Percentiles rank a stretch among this genome's conserved stretches.
Evolutionary conservation across 2,888 invertebrate species (phyloP).

Genomic region (Bellardia bayeri): DNA sequence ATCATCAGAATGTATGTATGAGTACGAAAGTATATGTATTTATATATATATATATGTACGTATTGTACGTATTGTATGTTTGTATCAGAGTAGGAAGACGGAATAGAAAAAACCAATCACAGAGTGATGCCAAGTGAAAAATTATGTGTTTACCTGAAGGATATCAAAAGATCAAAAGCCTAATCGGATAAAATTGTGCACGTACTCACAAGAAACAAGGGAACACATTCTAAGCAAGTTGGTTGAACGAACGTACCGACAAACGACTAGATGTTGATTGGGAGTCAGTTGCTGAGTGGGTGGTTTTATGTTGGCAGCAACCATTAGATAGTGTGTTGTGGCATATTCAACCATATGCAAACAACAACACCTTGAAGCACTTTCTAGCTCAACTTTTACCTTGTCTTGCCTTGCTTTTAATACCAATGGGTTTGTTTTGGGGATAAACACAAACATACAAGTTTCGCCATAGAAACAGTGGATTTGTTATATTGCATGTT

Average conservation of each 20-base stretch:
- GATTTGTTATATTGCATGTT: slow-evolving; percentile 46
- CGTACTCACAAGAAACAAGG: slow-evolving; percentile 48
- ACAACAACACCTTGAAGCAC: slow-evolving; percentile 28
- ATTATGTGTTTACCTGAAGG: slow-evolving; percentile 74
- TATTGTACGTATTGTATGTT: background rate
- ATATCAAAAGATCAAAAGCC: slow-evolving; percentile 74
- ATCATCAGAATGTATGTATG: background rate
- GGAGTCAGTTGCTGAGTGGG: slow-evolving; percentile 10
- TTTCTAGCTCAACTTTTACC: slow-evolving; percentile 10
- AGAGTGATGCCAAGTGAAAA: slow-evolving; percentile 73
- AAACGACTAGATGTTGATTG: background rate
- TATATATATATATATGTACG: background rate
- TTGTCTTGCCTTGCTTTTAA: slow-evolving; percentile 21
- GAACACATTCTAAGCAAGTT: slow-evolving; percentile 44
- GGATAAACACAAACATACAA: slow-evolving; percentile 2
- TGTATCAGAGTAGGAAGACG: background rate
- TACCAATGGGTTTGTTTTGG: slow-evolving; percentile 40
- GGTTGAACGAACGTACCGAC: slow-evolving; percentile 15
- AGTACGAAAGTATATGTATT: background rate
- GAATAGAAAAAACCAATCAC: slow-evolving; percentile 70
- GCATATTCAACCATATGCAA: slow-evolving; percentile 21
- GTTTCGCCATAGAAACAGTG: slow-evolving; percentile 24
- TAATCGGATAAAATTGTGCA: slow-evolving; percentile 71
- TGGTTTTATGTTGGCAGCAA: slow-evolving; percentile 8
- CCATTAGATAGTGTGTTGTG: slow-evolving; percentile 5